Conservation (phyloP, 2,113 vertebrate species). For the Sylvietta virens region DNA sequence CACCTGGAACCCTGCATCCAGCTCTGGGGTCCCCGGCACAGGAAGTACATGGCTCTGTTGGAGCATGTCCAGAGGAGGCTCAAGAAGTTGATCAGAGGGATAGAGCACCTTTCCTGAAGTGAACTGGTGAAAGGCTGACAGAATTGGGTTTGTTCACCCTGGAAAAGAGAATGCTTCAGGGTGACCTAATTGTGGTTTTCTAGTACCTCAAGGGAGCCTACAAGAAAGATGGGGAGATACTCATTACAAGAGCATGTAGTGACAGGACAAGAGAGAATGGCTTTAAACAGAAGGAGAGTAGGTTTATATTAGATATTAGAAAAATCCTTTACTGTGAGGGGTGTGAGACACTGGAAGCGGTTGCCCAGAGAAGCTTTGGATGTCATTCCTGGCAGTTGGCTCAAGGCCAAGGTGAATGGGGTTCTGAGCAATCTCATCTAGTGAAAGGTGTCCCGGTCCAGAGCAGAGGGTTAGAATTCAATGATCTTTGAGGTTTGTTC, state of each 20-base stretch:
- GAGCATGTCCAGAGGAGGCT: neutral
- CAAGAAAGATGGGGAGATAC: neutral
- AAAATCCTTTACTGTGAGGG: neutral
- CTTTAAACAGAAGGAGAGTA: neutral
- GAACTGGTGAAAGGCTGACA: neutral
- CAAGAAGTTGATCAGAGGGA: neutral
- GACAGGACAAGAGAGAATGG: neutral
- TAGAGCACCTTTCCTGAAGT: neutral
- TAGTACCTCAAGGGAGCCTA: neutral
- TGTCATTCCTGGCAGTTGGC: neutral
- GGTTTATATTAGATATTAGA: neutral
- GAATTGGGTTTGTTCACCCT: neutral
- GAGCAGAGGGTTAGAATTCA: neutral
- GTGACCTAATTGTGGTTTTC: neutral
- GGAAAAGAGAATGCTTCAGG: neutral
- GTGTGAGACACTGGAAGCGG: neutral
- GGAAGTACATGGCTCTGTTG: neutral
- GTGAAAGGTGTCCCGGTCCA: neutral
- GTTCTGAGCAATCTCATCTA: neutral
- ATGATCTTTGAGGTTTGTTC: neutral
- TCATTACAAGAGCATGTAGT: neutral
- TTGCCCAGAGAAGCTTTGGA: neutral
- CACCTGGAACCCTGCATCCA: neutral
- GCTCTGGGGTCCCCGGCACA: neutral
- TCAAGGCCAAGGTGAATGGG: neutral